Base-by-base conservation (phyloP, 2,113 vertebrate species). In the Eulemur macaco region DNA sequence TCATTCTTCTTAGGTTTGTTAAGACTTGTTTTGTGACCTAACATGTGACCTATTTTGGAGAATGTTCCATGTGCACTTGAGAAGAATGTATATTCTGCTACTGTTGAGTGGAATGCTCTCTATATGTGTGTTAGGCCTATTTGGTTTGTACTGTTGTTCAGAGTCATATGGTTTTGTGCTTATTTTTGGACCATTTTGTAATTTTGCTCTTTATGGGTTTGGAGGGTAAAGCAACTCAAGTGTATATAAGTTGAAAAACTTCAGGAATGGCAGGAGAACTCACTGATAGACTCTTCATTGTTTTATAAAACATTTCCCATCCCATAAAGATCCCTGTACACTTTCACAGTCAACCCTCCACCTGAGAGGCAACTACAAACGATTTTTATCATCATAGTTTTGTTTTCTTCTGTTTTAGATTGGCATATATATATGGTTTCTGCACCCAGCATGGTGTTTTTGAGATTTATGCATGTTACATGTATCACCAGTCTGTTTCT, bases 191-290 rank as follows among this genome's bases (percentile, higher is more conserved):
- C 14, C 86, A 84, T 97, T 97, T 97, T 96, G 97, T 97, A 81
- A 39, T 78, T 78, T 78, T 37, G 14, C 31, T 94, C 86, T 91
- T 80, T 54, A 23, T 1, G 13, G 27, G 3, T 54, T 90, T 52
- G 18, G 11, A 39, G 54, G 98, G 96, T 98, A 96, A 97, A 98
- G 92, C 82, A 93, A 58, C 97, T 98, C 97, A 98, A 86, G 98
- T 97, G n/a, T 66, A 15, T 54, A 97, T 98, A 98, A 97, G 93
- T 98, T 87, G 97, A 97, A 94, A 98, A 98, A 98, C 94, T 95
- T 98, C 87, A 97, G 95, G 96, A 98, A 98, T 89, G 94, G 74
- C 92, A 88, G 54, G 96, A 95, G 92, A 96, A 97, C 54, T 89
- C 82, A 92, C 96, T 94, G 80, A 95, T 93, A 3, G 80, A 74